These are phyloP conservation scores for Dendrocopos noguchii DNA, from an alignment of 2,113 vertebrate genomes.

Conservation along the genomic window DNA sequence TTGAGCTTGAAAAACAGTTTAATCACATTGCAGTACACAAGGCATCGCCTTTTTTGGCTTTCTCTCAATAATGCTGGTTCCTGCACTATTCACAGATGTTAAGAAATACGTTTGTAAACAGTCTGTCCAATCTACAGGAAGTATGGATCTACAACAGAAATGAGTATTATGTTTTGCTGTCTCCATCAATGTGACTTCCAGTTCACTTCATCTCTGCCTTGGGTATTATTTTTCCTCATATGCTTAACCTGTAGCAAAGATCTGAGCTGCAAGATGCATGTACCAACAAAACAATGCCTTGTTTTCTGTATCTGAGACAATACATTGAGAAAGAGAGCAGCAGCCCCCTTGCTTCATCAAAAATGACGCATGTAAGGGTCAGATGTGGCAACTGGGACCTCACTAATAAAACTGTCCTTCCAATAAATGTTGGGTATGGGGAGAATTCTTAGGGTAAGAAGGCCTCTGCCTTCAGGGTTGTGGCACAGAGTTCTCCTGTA, in stretches of 20 bases:
- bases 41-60: background rate
- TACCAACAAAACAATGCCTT: background rate
- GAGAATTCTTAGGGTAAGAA: background rate
- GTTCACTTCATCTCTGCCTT: background rate
- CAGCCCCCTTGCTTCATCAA: background rate
- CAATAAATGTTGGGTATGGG: background rate
- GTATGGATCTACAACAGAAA: background rate
- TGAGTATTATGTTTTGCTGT: background rate
- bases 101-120: background rate
- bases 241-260: background rate
- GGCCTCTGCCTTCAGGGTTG: background rate
- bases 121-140: background rate
- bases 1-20: constrained; percentile 21
- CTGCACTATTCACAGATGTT: background rate
- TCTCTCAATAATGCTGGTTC: background rate
- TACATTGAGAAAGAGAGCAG: background rate
- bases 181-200: background rate
- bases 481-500: background rate
- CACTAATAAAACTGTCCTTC: background rate
- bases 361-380: background rate
- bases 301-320: background rate
- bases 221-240: background rate
- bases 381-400: background rate
- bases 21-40: constrained; percentile 20
- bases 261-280: background rate